Percentiles rank a stretch among this genome's conserved stretches.
These are phyloP conservation scores for Micropoecilia bifurca DNA, from an alignment of 2,797 vertebrate species.

Conservation along the genomic window DNA sequence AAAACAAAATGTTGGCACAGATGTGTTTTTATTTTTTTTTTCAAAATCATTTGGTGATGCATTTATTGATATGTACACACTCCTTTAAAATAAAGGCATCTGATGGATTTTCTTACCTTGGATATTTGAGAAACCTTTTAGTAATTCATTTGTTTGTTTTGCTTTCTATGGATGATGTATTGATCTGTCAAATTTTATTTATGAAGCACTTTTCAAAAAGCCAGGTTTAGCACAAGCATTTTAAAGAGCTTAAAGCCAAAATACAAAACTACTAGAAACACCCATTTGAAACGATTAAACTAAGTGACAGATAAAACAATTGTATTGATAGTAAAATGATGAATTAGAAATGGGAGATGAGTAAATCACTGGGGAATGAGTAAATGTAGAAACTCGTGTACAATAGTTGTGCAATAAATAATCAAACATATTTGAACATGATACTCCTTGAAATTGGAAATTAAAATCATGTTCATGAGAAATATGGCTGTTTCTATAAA, in stretches of 20 bases:
- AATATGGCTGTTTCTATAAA: neutral
- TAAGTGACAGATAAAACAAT: neutral
- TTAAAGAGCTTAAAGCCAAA: neutral
- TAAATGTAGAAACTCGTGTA: neutral
- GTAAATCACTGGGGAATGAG: neutral
- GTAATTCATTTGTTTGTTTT: neutral
- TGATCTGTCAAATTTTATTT: neutral
- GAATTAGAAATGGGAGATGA: neutral
- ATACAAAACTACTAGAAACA: no score
- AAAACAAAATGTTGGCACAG: neutral
- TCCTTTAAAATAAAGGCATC: neutral
- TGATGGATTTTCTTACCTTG: neutral
- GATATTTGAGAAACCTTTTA: neutral
- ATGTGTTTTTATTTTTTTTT: neutral
- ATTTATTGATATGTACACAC: neutral
- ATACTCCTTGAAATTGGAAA: neutral
- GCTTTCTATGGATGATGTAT: neutral
- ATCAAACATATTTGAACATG: neutral
- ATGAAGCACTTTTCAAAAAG: neutral
- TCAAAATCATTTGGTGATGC: neutral
- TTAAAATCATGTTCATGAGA: neutral
- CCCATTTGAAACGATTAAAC: neutral
- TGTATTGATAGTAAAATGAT: neutral
- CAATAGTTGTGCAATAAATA: neutral
- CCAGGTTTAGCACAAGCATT: neutral